Evolutionary conservation across 2,888 invertebrate species (phyloP), one percentile per base, ranked within the genome.

Genomic region (Micropterix aruncella): DNA sequence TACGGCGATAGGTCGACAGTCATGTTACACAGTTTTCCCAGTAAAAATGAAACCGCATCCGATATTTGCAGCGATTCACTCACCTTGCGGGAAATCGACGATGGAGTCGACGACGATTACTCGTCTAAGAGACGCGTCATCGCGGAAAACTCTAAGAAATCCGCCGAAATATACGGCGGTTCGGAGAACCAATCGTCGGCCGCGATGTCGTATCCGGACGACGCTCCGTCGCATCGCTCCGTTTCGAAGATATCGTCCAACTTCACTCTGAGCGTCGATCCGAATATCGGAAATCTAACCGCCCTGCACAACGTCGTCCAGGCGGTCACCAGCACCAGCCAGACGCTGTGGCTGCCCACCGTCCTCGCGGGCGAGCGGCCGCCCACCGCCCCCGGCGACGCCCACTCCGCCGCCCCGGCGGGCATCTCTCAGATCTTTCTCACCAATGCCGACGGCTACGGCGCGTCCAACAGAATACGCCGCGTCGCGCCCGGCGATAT

Each of bases 241-340:
- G 68, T 70, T 16, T 57, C 68, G 16, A 70, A 70, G 52, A 54
- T 70, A 50, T 66, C 69, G 44, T 68, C 67, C 50, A 70, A 69
- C 52, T 70, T 68, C 49, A 69, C 70, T 49, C 66, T 70, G 17
- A 70, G 70, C 58, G 67, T 70, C 48, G 67, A 69, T 58, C 60
- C 66, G 44, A 60, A 66, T 51, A 67, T 69, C 37, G 61, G 68
- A 40, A 70, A 70, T 47, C 64, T 71, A 39, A 63, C 70, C 46
- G 60, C 70, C 27, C 60, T 70, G 54, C 69, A 70, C 49, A 70
- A 69, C 62, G 65, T 70, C 17, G 56, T 65, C 40, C 70, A 67
- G 56, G 70, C 69, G 57, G 65, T 63, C 3, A 51, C 66, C 12
- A 43, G 44, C 19, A 63, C 66, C 37, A 63, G 59, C 47, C 69